Base-by-base conservation (phyloP, 2,888 invertebrate species). In the Sarcophaga subvicina region DNA sequence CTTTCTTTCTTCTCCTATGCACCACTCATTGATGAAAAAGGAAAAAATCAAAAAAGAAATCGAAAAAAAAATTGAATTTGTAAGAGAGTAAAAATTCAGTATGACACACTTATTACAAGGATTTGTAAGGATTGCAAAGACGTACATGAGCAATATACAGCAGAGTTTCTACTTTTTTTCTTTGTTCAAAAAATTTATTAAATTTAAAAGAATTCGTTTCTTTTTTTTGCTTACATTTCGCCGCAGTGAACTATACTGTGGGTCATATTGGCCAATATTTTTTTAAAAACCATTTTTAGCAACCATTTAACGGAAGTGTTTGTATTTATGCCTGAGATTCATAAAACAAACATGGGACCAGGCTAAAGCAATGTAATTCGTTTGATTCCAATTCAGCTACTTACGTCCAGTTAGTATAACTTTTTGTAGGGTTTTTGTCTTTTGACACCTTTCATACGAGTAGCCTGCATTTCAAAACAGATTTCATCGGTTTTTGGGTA, bases 81-180 rank as follows among this genome's bases (percentile, higher is more conserved):
- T 37, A 17, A 54, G 22, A 66, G n/a, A 69, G 66, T 49, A 66
- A 49, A 76, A 76, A 66, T 47, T 37, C 71, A 67, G 22, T 76
- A 62, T 85, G 84, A 80, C 80, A 80, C 62, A 80, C 76, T 85
- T 83, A 62, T 72, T 75, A 67, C 71, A 85, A 80, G 76, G 76
- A 76, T 80, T 80, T 84, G 64, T 70, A 70, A 70, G 70, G 47
- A 80, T 77, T 80, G 71, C 62, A 85, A 80, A 59, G 70, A 72
- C 63, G 22, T 47, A 63, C 62, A 81, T 69, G 75, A 76, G 64
- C 70, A 60, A 70, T 62, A 69, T 67, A 11, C 64, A 54, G 54
- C 54, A 54, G 17, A 27, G 12, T 54, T 25, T 17, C 17, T 71
- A 60, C n/a, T 22, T 3, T 59, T 45, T 71, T 49, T 6, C 14